Conservation (phyloP, 64 coral and sea anemone genomes). For the Montipora efflorescens region DNA sequence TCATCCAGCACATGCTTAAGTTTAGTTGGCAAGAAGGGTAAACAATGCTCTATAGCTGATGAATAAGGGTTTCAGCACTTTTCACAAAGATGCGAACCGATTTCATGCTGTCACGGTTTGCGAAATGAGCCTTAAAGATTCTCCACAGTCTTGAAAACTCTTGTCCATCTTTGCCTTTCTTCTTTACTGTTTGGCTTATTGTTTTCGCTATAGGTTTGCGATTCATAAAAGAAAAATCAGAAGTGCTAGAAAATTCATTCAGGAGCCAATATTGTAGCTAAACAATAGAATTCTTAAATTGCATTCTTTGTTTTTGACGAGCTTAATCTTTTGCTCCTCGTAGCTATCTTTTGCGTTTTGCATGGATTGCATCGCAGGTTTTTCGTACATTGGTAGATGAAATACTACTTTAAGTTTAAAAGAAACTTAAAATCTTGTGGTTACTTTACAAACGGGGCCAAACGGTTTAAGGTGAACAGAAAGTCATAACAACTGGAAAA, state of each 20-base stretch:
- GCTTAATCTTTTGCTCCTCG: background rate
- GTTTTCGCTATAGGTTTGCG: background rate
- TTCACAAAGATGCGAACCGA: slow-evolving; percentile 4
- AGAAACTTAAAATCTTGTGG: background rate
- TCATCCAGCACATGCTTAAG: slow-evolving; percentile 32
- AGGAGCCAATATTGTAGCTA: background rate
- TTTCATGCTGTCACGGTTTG: background rate
- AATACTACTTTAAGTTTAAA: background rate
- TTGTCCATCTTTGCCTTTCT: background rate
- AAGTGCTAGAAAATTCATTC: background rate
- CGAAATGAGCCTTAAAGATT: background rate
- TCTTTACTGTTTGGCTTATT: background rate
- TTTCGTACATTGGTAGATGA: background rate
- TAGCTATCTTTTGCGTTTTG: background rate
- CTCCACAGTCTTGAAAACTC: background rate
- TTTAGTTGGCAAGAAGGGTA: background rate
- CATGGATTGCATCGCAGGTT: background rate
- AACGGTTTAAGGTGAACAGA: background rate
- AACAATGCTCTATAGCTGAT: background rate
- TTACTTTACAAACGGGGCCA: background rate
- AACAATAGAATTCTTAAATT: background rate
- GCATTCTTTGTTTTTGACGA: too few relatives aligned
- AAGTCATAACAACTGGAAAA: background rate
- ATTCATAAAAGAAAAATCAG: background rate
- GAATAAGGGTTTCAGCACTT: background rate